These are phyloP conservation scores for Ips typographus DNA, from an alignment of 1,140 invertebrate species.

Conservation along the genomic window DNA sequence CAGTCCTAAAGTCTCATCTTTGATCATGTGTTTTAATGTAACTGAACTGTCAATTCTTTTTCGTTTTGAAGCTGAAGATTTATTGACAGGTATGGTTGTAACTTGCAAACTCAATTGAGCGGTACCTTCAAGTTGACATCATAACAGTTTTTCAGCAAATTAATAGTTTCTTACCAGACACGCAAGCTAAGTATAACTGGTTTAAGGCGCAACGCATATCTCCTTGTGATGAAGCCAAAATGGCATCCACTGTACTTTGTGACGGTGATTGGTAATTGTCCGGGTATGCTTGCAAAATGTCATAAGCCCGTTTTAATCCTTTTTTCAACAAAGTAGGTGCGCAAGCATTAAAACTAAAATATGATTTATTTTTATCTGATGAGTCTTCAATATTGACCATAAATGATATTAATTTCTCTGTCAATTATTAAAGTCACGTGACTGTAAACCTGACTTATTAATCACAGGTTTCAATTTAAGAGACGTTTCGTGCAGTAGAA, in stretches of 20 bases:
- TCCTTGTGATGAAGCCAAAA: constrained; percentile 66
- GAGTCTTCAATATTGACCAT: neutral
- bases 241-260: constrained; percentile 62
- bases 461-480: no score
- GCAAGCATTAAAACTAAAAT: constrained; percentile 64
- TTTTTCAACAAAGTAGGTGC: constrained; percentile 65
- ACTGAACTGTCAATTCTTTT: constrained; percentile 35
- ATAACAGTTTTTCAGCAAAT: no score
- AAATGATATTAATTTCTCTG: neutral
- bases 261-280: constrained; percentile 59
- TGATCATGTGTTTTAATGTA: constrained; percentile 58
- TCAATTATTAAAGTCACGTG: no score
- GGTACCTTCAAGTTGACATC: no score
- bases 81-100: no score
- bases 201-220: constrained; percentile 71
- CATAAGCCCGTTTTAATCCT: constrained; percentile 63
- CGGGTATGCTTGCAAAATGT: constrained; percentile 56
- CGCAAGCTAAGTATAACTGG: constrained; percentile 69
- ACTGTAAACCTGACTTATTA: no score
- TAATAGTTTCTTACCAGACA: constrained; percentile 59
- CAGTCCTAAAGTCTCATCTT: constrained; percentile 68
- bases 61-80: constrained; percentile 36
- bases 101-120: no score
- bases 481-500: no score
- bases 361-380: constrained; percentile 11